These are phyloP conservation scores for Aproaerema taeniolella DNA, from an alignment of 2,888 invertebrate genomes.

Conservation along the genomic window DNA sequence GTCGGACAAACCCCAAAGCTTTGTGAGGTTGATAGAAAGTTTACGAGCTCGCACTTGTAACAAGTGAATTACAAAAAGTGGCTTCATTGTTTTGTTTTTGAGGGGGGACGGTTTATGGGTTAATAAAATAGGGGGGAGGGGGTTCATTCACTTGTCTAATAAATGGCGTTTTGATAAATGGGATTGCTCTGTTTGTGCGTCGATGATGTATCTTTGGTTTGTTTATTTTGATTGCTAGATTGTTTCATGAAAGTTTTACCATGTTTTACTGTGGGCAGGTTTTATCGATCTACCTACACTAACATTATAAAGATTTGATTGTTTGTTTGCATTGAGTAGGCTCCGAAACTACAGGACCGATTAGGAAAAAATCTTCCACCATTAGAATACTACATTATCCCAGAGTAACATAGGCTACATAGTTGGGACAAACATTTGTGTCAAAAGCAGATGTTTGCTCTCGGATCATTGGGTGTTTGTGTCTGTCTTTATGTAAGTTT, in stretches of 20 bases:
- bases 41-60: slow-evolving; percentile 71
- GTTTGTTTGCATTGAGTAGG: too few species aligned
- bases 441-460: too few species aligned
- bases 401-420: too few species aligned
- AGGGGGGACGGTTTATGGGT: slow-evolving; percentile 20
- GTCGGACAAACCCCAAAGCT: slow-evolving; percentile 55
- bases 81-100: slow-evolving; percentile 21
- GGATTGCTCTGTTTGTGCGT: slow-evolving; percentile 24
- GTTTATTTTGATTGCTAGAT: slow-evolving; percentile 1
- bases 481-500: too few species aligned
- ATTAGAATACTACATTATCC: too few species aligned
- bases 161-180: slow-evolving; percentile 44
- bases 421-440: too few species aligned
- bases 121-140: slow-evolving; percentile 21
- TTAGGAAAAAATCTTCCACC: too few species aligned
- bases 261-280: not conserved
- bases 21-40: slow-evolving; percentile 65
- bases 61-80: slow-evolving; percentile 65
- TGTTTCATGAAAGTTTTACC: too few species aligned
- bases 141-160: slow-evolving; percentile 26
- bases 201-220: not conserved
- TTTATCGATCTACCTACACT: too few species aligned
- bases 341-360: too few species aligned
- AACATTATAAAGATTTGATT: too few species aligned
- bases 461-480: too few species aligned